Evolutionary conservation across 1,140 invertebrate species (phyloP), one percentile per base, ranked within the genome.

Genomic region (Meteorus sp.): DNA sequence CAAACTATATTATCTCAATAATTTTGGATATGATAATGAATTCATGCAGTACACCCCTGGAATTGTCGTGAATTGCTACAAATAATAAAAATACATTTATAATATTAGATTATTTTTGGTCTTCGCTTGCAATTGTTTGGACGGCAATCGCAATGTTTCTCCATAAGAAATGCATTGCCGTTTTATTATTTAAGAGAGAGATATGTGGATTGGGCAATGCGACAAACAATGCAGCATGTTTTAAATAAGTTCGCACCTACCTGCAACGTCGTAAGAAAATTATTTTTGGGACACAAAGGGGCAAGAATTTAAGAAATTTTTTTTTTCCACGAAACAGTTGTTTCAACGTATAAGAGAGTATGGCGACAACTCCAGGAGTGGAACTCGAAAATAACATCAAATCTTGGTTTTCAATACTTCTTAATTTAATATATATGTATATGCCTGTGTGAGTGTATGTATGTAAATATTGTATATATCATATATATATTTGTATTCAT

Each of bases 91-190:
- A 15, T 27, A 7, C 25, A 33, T 41, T 15, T 29, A 19, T 50
- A 50, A 17, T 27, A n/a, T 5, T 43, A 41, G 1, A 25, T 51
- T 39, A 48, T 44, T 37, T 20, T 19, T 19, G 6, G 20, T 43
- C 9, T 43, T 19, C 1, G 20, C 19, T 9, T 43, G 0, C 13
- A 39, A 27, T 55, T 59, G 25, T 53, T 20, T 11, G 35, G 61
- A 69, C 61, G 68, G 70, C 69, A 71, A 62, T 66, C 67, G 68
- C 66, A 67, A 69, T 69, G 62, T 67, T 69, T 65, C 64, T 68
- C 76, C 76, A 78, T 78, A 78, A 78, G 75, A 78, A 78, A 76
- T 78, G 76, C 73, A 76, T 78, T 75, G 70, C 68, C 68, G 63
- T 70, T 66, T 67, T 58, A 67, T 35, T 60, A n/a, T n/a, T 41